Percentiles rank a stretch among this genome's conserved stretches.
Conservation (phyloP, 2,113 vertebrate genomes). For the Enhydra lutris region DNA sequence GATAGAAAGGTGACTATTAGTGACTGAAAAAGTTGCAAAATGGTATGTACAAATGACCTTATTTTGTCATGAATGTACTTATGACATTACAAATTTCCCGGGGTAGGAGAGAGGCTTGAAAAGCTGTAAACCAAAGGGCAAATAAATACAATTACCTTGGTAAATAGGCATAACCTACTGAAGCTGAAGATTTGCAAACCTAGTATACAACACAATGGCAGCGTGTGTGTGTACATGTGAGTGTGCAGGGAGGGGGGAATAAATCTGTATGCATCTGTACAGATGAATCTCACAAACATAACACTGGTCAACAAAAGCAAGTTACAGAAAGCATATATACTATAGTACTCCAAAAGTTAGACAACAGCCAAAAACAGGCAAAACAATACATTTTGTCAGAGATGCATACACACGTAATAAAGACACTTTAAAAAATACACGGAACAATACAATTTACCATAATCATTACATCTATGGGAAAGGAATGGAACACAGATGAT, state of each 20-base stretch:
- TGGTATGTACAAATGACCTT: background rate
- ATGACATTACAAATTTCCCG: background rate
- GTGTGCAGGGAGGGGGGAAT: background rate
- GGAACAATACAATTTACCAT: background rate
- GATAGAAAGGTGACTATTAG: background rate
- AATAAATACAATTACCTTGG: background rate
- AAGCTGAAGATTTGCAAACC: conserved; percentile 5
- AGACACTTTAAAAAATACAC: background rate
- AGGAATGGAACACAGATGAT: background rate
- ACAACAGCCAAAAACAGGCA: background rate
- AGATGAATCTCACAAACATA: background rate
- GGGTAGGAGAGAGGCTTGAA: background rate
- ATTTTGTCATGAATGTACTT: background rate
- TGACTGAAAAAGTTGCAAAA: background rate
- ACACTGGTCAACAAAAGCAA: background rate
- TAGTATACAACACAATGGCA: background rate
- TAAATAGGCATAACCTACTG: background rate
- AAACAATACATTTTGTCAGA: background rate
- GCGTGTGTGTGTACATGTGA: background rate
- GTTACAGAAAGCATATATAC: background rate
- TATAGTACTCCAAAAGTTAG: background rate
- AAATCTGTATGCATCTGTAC: background rate
- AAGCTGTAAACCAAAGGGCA: background rate
- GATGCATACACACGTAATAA: background rate
- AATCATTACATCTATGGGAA: background rate